Evolutionary conservation across 1,140 invertebrate species (phyloP), one percentile per base, ranked within the genome.

Genomic region (Tetraneura akinire): DNA sequence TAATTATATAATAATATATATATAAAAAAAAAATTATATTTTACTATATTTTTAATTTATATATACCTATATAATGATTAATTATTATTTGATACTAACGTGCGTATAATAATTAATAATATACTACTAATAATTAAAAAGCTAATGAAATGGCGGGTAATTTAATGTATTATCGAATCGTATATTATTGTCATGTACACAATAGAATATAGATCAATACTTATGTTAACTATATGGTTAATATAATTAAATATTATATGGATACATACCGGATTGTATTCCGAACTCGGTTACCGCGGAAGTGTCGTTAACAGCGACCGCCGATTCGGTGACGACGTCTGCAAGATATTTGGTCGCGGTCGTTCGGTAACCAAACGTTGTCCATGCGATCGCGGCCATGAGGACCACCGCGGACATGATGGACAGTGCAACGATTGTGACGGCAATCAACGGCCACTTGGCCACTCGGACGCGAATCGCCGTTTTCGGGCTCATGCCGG

Each of bases 371-470:
- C 71, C 73, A 14, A 21, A 9, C 0, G 55, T 18, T 18, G 74
- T 47, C 74, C 74, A 78, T 8, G 55, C 55, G 51, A 78, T 13
- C 29, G 55, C 8, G 74, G 74, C 55, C 55, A 78, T 21, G 16
- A 78, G 14, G n/a, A 23, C 42, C 21, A 26, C 55, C 21, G 21
- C 42, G 9, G 55, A 78, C 32, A 60, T 26, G 55, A 62, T 37
- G 37, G 21, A 60, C 16, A 78, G 10, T 1, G 42, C 21, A 13
- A 18, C 64, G 11, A 68, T 37, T 5, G 37, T 18, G 37, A 32
- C 64, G 9, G 14, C 55, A n/a, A 78, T 62, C 32, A 47, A 4
- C 6, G 74, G 74, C 74, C 74, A 62, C 23, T 29, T 62, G 74
- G 42, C 37, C 13, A 47, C 42, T 3, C 55, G 74, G 21, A 11